Evolutionary conservation across 2,888 invertebrate species (phyloP), one percentile per base, ranked within the genome.

Genomic region (Scelioninae gen. 1): DNA sequence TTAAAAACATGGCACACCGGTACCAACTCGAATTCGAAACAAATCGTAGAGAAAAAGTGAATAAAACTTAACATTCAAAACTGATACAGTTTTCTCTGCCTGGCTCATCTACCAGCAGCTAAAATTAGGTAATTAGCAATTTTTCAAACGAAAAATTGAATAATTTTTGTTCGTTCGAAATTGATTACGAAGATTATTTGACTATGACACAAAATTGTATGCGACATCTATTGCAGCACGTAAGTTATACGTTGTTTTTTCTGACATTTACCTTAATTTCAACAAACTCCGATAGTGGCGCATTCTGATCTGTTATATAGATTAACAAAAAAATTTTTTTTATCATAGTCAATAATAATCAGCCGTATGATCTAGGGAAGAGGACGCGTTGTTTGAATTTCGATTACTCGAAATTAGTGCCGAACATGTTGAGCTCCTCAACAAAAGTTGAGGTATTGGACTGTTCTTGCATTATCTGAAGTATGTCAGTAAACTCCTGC

Each of bases 391-490:
- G 43, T 16, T 32, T 47, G 32, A 55, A 4, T 47, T 5, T 31
- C 13, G 56, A 55, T 55, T 84, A 83, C 92, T 93, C 96, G 90
- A 96, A 96, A 87, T 94, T 95, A 87, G 97, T 95, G 92, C 96
- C 97, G 92, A 98, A 98, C 97, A 98, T 98, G 90, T 96, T 96
- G 89, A 98, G 94, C 92, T 98, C 98, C 92, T 97, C 97, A 92
- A 98, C 97, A 92, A 98, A 98, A 32, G 96, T 95, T 76, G 96
- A 94, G 45, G 96, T 94, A 63, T 95, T 96, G 88, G 96, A 95
- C 92, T 97, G 97, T 93, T 97, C 97, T 77, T 93, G 94, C 74
- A 98, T 93, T 95, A 98, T 97, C 93, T 98, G 97, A 88, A 98
- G 93, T 97, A 98, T 97, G 90, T 98, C 98, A 13, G 97, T 96